Base-by-base conservation (phyloP, 2,797 vertebrate genomes). In the Myotis pilosus region DNA sequence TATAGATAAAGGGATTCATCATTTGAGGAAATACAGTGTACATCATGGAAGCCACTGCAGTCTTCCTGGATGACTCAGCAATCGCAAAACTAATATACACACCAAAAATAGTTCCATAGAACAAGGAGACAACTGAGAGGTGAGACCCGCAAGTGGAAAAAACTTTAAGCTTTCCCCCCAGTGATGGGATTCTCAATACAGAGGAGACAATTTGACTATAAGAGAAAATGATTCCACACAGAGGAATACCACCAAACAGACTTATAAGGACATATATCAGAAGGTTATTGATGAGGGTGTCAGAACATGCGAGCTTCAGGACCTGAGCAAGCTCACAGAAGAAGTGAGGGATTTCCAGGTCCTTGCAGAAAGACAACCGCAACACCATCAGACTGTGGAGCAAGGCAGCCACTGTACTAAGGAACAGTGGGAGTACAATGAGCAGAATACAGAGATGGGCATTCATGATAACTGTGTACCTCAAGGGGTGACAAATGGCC, bases 61-160 rank as follows among this genome's bases (percentile, higher is more conserved):
- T 60, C 41, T 41, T 84, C 13, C 41, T 66, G 41, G 86, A 47
- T 28, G 78, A 44, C 1, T 82, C 71, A 12, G 17, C 47, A n/a
- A 96, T 68, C 3, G 15, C n/a, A 47, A 95, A 96, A 28, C 74
- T 85, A 41, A 95, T 15, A 25, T 97, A 97, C 19, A 96, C 96
- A 2, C 96, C 96, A 33, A 97, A 89, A 6, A 23, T 17, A 1
- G 95, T 89, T 5, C 95, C 94, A 16, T 95, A 97, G 62, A 97
- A 97, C 44, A 96, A 55, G 23, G 55, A 87, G 1, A 97, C 94
- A 13, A 97, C 83, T 0, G 83, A 95, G 2, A 97, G 87, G 64
- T 97, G 96, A 30, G 97, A 97, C 4, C 92, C 96, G 51, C 95
- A 97, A 25, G 95, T 98, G 38, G 96, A 97, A 38, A 98, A 96